Conservation (phyloP, 1,140 invertebrate species). For the Himalopsyche phryganea region DNA sequence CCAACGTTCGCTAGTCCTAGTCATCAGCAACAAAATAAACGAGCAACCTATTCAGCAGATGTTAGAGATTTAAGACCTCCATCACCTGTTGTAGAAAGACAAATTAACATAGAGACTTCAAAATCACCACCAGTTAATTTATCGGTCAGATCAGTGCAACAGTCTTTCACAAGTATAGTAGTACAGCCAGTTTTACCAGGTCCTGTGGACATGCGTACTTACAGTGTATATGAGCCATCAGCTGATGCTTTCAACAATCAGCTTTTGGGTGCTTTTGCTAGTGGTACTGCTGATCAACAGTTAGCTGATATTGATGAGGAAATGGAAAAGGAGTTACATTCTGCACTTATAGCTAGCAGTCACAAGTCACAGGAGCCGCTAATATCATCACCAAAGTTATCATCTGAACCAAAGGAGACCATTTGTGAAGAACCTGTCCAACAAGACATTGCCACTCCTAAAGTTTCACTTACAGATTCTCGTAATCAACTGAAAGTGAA, state of each 20-base stretch:
- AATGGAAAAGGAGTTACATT: constrained; percentile 71
- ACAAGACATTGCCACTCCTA: constrained; percentile 53
- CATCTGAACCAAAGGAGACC: constrained; percentile 37
- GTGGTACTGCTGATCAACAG: constrained; percentile 61
- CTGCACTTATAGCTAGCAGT: constrained; percentile 58
- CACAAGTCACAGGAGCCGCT: constrained; percentile 43
- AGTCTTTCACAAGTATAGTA: constrained; percentile 57
- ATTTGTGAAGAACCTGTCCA: constrained; percentile 48
- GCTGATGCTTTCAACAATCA: constrained; percentile 56
- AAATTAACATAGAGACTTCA: constrained; percentile 20
- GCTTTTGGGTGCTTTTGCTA: constrained; percentile 61
- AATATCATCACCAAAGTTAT: constrained; percentile 36
- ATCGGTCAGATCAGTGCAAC: constrained; percentile 31
- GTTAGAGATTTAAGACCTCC: constrained; percentile 42
- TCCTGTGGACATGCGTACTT: constrained; percentile 84
- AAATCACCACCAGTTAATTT: constrained; percentile 22
- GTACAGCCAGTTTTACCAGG: constrained; percentile 73
- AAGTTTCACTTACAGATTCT: constrained; percentile 68
- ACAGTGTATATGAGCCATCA: constrained; percentile 56
- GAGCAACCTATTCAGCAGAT: constrained; percentile 38
- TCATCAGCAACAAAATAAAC: constrained; percentile 39
- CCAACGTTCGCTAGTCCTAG: constrained; percentile 54
- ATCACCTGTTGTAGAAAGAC: constrained; percentile 38
- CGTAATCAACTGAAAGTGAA: constrained; percentile 85
- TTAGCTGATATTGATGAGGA: constrained; percentile 73